Conservation (phyloP, 1,140 invertebrate genomes). For the Lamellibrachia luymesi region DNA sequence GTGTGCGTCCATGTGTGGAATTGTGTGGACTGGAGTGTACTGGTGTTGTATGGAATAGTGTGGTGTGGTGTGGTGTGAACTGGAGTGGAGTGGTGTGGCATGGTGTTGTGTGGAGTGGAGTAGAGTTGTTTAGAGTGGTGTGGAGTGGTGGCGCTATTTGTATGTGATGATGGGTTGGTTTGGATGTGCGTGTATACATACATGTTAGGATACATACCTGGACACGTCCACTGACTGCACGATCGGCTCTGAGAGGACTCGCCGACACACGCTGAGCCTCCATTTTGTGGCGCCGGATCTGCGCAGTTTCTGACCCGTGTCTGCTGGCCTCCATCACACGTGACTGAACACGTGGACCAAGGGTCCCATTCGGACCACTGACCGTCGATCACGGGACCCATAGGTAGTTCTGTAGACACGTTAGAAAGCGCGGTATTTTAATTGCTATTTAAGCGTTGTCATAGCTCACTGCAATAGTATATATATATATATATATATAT, state of each 20-base stretch:
- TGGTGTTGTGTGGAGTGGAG: too few relatives aligned
- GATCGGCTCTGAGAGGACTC: neutral
- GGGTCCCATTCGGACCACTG: conserved; percentile 33
- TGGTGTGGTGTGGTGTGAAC: too few relatives aligned
- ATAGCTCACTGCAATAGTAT: too few relatives aligned
- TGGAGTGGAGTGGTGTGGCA: too few relatives aligned
- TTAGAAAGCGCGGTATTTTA: neutral
- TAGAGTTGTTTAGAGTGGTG: too few relatives aligned
- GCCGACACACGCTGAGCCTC: neutral
- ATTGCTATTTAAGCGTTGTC: too few relatives aligned
- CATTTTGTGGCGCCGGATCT: conserved; percentile 15
- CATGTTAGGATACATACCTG: neutral
- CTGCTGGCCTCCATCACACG: conserved; percentile 27
- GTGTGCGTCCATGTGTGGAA: neutral
- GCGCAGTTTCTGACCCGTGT: conserved; percentile 22
- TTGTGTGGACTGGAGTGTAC: too few relatives aligned
- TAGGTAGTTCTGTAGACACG: neutral
- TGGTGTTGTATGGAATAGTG: too few relatives aligned
- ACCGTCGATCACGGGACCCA: conserved; percentile 23
- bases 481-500: neutral
- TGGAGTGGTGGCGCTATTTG: too few relatives aligned
- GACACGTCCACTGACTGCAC: neutral
- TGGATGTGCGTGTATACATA: neutral
- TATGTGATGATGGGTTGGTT: too few relatives aligned
- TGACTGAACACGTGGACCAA: conserved; percentile 24